Base-by-base conservation (phyloP, 1,140 invertebrate genomes). In the Heliconius hewitsoni region DNA sequence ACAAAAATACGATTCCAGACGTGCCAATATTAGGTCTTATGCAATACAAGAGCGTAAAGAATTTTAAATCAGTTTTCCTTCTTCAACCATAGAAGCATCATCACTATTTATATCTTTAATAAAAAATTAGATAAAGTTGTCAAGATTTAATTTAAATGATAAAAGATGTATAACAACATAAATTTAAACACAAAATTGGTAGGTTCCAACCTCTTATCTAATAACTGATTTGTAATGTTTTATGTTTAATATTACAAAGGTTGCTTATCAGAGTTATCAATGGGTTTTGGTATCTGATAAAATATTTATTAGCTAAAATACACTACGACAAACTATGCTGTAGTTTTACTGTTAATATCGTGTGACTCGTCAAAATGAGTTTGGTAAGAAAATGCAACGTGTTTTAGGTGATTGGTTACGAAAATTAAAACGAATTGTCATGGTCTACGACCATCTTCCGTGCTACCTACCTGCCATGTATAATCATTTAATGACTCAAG, bases 121-220 rank as follows among this genome's bases (percentile, higher is more conserved):
- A 3, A 66, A 27, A 4, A 66, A 11, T 23, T 23, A 57, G 8
- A 57, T 0, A 30, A 57, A 57, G 5, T 23, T 66, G 60, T 3
- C 27, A 66, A 16, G 3, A 66, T 66, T 66, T 66, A 19, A 57
- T n/a, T n/a, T 60, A 16, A 30, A 30, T 66, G 3, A 27, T 30
- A 27, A 42, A 83, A 81, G 42, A 81, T 83, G 77, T 55, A 73
- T 74, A 60, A 46, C 3, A 77, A 75, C 23, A 30, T 73, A 30
- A 79, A 74, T 79, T 42, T 81, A 27, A 83, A 81, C 78, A 50
- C 77, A 13, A 83, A 83, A 79, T 77, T 83, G 57, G 82, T 83
- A 81, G 79, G 82, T 83, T 23, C 37, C 6, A 30, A 39, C 27
- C 2, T 76, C 8, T 74, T 77, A 75, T 37, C 37, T 70, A 74